phyloP scores from a whole-genome alignment of 2,888 invertebrate species.

The Tromatobia lineatoria region DNA sequence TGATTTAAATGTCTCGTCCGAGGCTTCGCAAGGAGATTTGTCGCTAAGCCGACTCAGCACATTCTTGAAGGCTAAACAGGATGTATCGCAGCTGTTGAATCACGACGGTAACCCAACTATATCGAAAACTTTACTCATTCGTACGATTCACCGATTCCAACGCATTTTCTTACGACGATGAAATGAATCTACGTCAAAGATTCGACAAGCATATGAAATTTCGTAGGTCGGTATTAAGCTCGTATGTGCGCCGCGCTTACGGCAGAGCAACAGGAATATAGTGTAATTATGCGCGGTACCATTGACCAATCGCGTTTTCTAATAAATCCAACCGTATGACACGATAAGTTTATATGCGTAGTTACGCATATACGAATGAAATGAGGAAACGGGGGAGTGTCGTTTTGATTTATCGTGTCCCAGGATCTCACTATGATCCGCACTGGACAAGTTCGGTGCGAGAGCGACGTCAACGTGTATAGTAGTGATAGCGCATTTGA shows the following conservation, averaged over 20 bases:
- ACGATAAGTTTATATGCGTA: no score
- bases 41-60: constrained; percentile 6
- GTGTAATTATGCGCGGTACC: constrained; percentile 39
- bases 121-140: not conserved
- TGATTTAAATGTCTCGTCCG: constrained; percentile 1
- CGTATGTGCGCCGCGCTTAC: not conserved
- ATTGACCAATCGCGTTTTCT: constrained; percentile 34
- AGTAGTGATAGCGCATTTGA: constrained; percentile 40
- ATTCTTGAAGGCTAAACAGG: constrained; percentile 42
- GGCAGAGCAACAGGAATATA: constrained; percentile 8
- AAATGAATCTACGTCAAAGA: constrained; percentile 8
- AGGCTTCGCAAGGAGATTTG: not conserved
- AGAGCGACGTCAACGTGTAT: constrained; percentile 1
- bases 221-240: not conserved
- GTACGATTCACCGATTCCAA: constrained; percentile 34
- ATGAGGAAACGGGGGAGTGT: not conserved
- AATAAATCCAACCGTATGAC: not conserved
- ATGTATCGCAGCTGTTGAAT: constrained; percentile 44
- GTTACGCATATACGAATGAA: not conserved
- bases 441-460: not conserved
- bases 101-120: constrained; percentile 15
- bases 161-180: constrained; percentile 8
- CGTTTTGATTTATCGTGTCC: constrained; percentile 42
- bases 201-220: constrained; percentile 10
- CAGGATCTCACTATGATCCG: constrained; percentile 34